These are phyloP conservation scores for Pantherophis guttatus DNA, from an alignment of 2,113 vertebrate species.

Conservation along the genomic window DNA sequence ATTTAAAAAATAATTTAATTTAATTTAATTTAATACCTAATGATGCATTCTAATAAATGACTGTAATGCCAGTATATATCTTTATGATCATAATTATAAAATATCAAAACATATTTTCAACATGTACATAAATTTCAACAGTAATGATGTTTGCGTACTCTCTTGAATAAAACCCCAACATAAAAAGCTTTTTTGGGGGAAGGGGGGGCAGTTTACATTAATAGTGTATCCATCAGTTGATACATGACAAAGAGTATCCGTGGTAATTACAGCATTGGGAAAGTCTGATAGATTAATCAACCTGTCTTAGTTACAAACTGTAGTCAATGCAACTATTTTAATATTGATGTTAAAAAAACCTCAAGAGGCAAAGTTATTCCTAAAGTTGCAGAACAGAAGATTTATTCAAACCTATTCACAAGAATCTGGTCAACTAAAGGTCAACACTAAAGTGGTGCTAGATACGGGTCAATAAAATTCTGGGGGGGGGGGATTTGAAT, in stretches of 20 bases:
- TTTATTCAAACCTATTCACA: background rate
- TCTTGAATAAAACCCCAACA: background rate
- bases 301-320: background rate
- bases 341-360: background rate
- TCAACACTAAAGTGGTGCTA: too few species aligned
- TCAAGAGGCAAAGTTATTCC: background rate
- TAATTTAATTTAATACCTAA: background rate
- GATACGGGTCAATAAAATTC: background rate
- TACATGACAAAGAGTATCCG: background rate
- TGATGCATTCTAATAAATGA: background rate
- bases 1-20: background rate
- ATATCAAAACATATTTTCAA: background rate
- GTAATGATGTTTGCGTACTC: background rate
- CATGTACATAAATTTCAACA: background rate
- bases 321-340: background rate
- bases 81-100: background rate
- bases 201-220: background rate
- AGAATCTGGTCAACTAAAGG: too few species aligned
- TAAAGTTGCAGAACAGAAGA: background rate
- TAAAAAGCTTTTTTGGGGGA: background rate
- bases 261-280: background rate
- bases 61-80: background rate
- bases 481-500: background rate
- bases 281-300: background rate
- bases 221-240: background rate